Conservation (phyloP, 2,888 invertebrate genomes). For the Lucinisca nassula region DNA sequence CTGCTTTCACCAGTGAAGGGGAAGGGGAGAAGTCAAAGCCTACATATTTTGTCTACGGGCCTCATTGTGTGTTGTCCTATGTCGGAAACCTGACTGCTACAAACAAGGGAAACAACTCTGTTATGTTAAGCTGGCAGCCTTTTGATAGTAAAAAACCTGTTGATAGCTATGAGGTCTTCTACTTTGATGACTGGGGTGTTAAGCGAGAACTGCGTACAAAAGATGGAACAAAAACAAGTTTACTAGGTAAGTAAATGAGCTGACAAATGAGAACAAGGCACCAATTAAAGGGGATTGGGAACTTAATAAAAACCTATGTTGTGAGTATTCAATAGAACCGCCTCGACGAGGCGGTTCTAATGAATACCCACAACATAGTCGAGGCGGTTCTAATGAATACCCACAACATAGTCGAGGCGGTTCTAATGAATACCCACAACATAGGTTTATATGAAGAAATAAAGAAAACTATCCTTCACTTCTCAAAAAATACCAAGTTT, state of each 20-base stretch:
- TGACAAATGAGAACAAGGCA: no score
- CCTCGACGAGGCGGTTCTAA: no score
- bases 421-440: no score
- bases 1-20: constrained; percentile 66
- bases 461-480: no score
- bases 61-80: constrained; percentile 29
- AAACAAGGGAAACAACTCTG: constrained; percentile 26
- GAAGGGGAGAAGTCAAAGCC: constrained; percentile 53
- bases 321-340: no score
- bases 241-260: neutral
- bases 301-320: no score
- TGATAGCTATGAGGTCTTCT: constrained; percentile 51
- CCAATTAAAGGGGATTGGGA: no score
- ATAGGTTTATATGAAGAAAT: no score
- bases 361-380: no score
- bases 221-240: neutral
- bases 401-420: no score
- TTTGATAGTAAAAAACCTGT: constrained; percentile 22
- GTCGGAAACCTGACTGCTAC: constrained; percentile 44
- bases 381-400: no score
- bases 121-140: constrained; percentile 61
- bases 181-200: constrained; percentile 46
- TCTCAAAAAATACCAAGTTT: no score
- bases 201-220: neutral
- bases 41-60: constrained; percentile 27